These are phyloP conservation scores for Apodemia duryi DNA, from an alignment of 2,888 invertebrate species.

Conservation along the genomic window DNA sequence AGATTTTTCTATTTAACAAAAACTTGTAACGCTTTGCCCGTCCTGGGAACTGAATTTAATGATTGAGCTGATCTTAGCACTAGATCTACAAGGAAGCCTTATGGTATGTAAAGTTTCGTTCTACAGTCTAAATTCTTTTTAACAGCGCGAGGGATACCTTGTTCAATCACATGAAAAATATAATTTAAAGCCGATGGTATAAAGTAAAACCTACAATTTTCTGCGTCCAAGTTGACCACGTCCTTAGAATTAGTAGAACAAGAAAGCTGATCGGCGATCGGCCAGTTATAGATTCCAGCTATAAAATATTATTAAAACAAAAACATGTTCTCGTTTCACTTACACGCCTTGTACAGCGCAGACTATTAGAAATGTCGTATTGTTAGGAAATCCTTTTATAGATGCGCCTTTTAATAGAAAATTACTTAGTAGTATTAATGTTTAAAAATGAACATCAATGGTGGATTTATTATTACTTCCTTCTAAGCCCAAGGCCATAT, in stretches of 20 bases:
- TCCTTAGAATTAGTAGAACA: slow-evolving; percentile 32
- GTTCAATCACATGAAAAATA: too few species aligned
- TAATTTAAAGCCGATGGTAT: neutral
- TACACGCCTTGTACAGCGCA: slow-evolving; percentile 56
- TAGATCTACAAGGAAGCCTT: too few species aligned
- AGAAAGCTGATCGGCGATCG: slow-evolving; percentile 55
- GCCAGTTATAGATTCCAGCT: slow-evolving; percentile 60
- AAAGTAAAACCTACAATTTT: neutral
- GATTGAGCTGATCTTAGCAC: too few species aligned
- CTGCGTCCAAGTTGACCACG: slow-evolving; percentile 22
- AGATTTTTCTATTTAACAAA: too few species aligned
- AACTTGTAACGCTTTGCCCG: too few species aligned
- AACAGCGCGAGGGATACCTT: too few species aligned
- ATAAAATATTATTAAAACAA: slow-evolving; percentile 65
- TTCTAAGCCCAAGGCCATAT: neutral
- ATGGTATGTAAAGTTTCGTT: too few species aligned
- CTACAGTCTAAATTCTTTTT: too few species aligned
- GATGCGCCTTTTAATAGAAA: slow-evolving; percentile 25
- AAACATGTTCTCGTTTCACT: slow-evolving; percentile 64
- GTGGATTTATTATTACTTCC: neutral
- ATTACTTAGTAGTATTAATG: neutral
- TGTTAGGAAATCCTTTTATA: slow-evolving; percentile 53
- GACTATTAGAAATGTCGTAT: slow-evolving; percentile 53
- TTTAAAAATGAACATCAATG: neutral
- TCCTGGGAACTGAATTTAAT: too few species aligned